These are phyloP conservation scores for Zaprionus bogoriensis DNA, from an alignment of 2,888 invertebrate genomes.

Conservation along the genomic window DNA sequence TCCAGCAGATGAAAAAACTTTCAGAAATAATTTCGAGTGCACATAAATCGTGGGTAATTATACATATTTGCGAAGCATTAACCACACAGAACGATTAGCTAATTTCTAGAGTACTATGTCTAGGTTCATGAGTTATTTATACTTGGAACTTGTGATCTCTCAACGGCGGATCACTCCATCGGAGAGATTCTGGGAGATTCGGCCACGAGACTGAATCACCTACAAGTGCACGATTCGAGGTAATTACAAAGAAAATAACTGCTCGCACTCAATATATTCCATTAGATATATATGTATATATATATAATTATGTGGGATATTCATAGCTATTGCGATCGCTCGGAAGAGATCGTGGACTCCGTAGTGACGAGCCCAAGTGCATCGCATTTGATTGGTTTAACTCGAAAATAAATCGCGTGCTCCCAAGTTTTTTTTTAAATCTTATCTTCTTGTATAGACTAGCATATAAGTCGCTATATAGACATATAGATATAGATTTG, in stretches of 20 bases:
- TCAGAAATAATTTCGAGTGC: too few relatives aligned
- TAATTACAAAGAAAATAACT: conserved; percentile 18
- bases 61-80: too few relatives aligned
- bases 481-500: not conserved
- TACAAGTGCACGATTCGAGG: conserved; percentile 31
- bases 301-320: too few relatives aligned
- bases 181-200: conserved; percentile 6
- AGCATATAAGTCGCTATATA: conserved; percentile 12
- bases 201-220: conserved; percentile 15
- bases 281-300: not conserved
- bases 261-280: conserved; percentile 15
- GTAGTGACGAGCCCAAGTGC: not conserved
- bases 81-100: too few relatives aligned
- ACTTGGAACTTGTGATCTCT: not conserved
- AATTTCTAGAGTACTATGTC: too few relatives aligned
- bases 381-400: not conserved
- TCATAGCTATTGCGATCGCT: not conserved
- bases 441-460: not conserved
- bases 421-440: not conserved
- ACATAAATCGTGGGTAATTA: too few relatives aligned
- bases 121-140: too few relatives aligned
- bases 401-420: not conserved
- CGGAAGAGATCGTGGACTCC: not conserved
- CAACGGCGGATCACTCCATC: not conserved
- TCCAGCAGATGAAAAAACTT: too few relatives aligned